phyloP scores from a whole-genome alignment of 2,113 vertebrate species.

The Perca fluviatilis region DNA sequence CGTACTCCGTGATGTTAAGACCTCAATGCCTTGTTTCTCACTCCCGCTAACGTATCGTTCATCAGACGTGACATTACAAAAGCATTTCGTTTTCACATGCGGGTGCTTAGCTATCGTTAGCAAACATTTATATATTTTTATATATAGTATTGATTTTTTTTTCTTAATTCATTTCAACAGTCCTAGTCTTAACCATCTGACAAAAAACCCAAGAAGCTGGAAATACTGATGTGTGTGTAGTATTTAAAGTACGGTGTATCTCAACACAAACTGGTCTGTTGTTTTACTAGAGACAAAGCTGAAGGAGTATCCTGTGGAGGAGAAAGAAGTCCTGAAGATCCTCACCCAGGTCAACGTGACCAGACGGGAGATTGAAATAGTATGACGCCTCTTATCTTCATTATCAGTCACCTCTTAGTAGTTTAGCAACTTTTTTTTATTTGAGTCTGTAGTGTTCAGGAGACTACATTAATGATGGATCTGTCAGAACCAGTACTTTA shows the following conservation, averaged over 20 bases:
- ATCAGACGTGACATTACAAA: too few species aligned
- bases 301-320: slow-evolving; percentile 87
- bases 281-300: slow-evolving; percentile 88
- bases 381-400: slow-evolving; percentile 45
- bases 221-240: not conserved
- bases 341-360: slow-evolving; percentile 96
- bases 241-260: not conserved
- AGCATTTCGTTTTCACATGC: too few species aligned
- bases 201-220: not conserved
- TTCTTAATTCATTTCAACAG: too few species aligned
- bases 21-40: too few species aligned
- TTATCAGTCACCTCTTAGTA: not conserved
- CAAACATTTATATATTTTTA: too few species aligned
- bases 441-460: not conserved
- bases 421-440: not conserved
- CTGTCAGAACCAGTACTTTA: not conserved
- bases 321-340: slow-evolving; percentile 89
- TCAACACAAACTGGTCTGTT: not conserved
- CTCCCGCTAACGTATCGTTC: too few species aligned
- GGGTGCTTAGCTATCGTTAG: too few species aligned
- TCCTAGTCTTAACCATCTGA: not conserved
- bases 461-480: not conserved
- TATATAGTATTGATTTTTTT: too few species aligned
- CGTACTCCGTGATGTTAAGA: too few species aligned
- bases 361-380: slow-evolving; percentile 88